Base-by-base conservation (phyloP, 2,888 invertebrate species). In the Thecocarcelia acutangulata region DNA sequence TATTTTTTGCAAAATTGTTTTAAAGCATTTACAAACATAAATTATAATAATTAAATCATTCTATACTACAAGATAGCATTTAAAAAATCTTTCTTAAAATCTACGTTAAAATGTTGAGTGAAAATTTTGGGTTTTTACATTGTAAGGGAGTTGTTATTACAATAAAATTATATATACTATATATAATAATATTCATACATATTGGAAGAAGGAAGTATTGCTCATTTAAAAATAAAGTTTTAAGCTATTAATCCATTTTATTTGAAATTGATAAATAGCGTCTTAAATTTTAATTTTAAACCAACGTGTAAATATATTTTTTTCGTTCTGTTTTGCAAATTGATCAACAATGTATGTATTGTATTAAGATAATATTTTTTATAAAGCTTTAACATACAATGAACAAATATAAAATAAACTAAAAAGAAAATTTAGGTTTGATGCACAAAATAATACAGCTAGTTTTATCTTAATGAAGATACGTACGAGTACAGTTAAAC, bases 1-100 rank as follows among this genome's bases (percentile, higher is more conserved):
- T 17, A 64, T 61, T 44, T 56, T 56, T 69, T 59, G 42, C 48
- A 37, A 48, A 48, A 15, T 56, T 63, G 15, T 72, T 52, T 58
- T 74, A 24, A 17, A 15, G 13, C 19, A 48, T 33, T 33, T 33
- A 33, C 33, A 33, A 19, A 70, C 19, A 44, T 21, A 70, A 56
- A 17, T 17, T n/a, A 15, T 17, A 46, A 46, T 54, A 33, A 33
- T 33, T 9, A 8, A 33, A 3, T 33, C 33, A 33, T 33, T 33
- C 33, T 33, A 33, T 9, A 33, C 8, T 33, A 33, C 33, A 33
- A 33, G 8, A 33, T 33, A 33, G 33, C 33, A 33, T 33, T 33
- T 33, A 33, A 33, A n/a, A 33, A 33, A 15, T 28, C 33, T 48
- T 33, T 48, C 12, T 17, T 33, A 48, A 48, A 59, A 61, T 13